Evolutionary conservation across 2,888 invertebrate genomes (phyloP).

Genomic region (Adelphocoris suturalis): DNA sequence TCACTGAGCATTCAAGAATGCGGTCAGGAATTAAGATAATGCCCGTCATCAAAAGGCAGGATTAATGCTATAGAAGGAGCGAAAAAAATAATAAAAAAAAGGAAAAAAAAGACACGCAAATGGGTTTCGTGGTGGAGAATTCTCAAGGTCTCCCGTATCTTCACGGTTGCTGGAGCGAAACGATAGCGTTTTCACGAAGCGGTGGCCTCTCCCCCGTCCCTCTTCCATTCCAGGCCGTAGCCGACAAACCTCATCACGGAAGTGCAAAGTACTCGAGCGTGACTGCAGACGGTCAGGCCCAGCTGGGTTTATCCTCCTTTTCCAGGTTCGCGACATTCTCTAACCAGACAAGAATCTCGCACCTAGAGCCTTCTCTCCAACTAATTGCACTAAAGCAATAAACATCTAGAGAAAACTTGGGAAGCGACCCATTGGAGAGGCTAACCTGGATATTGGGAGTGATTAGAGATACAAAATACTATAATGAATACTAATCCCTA

Average conservation of each 20-base stretch:
- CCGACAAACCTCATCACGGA: slow-evolving; percentile 55
- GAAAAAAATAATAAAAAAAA: slow-evolving; percentile 1
- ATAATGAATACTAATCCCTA: no score
- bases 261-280: slow-evolving; percentile 64
- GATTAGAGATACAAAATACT: no score
- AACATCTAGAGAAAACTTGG: no score
- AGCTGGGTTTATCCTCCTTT: slow-evolving; percentile 22
- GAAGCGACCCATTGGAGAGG: no score
- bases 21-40: slow-evolving; percentile 36
- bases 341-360: not conserved
- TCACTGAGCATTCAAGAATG: slow-evolving; percentile 32
- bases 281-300: slow-evolving; percentile 40
- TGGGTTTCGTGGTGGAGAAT: slow-evolving; percentile 25
- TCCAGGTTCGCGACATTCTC: slow-evolving; percentile 32
- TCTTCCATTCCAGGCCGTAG: not conserved
- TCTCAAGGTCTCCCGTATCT: slow-evolving; percentile 63
- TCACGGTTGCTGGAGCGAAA: slow-evolving; percentile 61
- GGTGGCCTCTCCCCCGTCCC: not conserved
- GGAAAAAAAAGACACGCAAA: not conserved
- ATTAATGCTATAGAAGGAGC: not conserved
- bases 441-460: no score
- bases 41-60: slow-evolving; percentile 14
- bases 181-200: slow-evolving; percentile 61
- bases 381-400: not conserved
- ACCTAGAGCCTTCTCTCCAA: not conserved